Percentiles rank a stretch among this genome's conserved stretches.
phyloP scores from a whole-genome alignment of 2,797 vertebrate genomes.

The Phylloscopus collybita region DNA sequence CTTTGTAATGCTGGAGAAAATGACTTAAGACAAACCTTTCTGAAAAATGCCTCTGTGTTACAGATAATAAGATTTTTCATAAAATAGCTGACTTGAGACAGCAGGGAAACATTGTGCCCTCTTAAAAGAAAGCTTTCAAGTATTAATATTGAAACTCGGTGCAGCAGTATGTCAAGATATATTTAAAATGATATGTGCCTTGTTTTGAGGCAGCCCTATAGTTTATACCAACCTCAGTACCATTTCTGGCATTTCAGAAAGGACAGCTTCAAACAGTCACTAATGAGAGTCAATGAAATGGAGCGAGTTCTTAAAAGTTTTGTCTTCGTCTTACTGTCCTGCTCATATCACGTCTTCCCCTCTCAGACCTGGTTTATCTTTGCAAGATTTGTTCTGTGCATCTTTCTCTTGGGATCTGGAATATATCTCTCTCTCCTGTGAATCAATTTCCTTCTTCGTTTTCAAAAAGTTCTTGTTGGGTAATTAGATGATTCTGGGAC shows the following conservation, averaged over 20 bases:
- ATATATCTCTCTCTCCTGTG: slow-evolving; percentile 58
- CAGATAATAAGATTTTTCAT: not conserved
- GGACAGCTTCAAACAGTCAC: not conserved
- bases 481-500: slow-evolving; percentile 72
- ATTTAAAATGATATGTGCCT: not conserved
- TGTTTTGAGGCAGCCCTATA: not conserved
- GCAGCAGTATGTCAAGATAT: not conserved
- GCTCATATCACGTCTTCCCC: not conserved
- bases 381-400: slow-evolving; percentile 26
- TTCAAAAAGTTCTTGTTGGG: slow-evolving; percentile 58
- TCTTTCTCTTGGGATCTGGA: slow-evolving; percentile 65
- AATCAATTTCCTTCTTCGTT: slow-evolving; percentile 52
- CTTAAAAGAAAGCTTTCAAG: not conserved
- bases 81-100: not conserved
- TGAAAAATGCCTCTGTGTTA: not conserved
- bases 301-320: slow-evolving; percentile 49
- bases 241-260: not conserved
- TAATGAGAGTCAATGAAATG: not conserved
- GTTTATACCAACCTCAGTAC: not conserved
- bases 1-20: not conserved
- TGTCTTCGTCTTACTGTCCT: not conserved
- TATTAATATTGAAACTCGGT: not conserved
- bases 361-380: slow-evolving; percentile 65
- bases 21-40: not conserved
- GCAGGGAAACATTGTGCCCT: not conserved